Evolutionary conservation across 2,888 invertebrate genomes (phyloP).

Genomic region (Siphlonurus alternatus): DNA sequence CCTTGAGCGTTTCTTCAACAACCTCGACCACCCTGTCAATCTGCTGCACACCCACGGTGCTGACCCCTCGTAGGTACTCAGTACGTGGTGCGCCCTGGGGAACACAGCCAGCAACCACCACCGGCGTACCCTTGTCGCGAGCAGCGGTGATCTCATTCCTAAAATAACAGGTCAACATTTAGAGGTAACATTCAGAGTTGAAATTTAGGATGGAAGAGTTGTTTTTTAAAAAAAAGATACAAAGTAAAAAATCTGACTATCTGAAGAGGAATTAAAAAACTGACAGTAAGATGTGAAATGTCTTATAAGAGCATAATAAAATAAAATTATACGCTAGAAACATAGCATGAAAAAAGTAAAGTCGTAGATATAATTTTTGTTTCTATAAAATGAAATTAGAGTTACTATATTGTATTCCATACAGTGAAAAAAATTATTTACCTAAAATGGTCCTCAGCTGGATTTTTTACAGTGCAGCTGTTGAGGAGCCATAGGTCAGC

Average conservation of each 20-base stretch:
- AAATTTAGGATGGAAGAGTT: background rate
- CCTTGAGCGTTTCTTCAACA: slow-evolving; percentile 94
- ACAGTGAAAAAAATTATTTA: slow-evolving; percentile 22
- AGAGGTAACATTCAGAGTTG: too few species aligned
- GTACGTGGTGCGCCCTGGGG: slow-evolving; percentile 81
- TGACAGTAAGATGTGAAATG: too few species aligned
- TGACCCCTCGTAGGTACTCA: slow-evolving; percentile 53
- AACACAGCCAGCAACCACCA: slow-evolving; percentile 96
- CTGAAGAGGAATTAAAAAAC: too few species aligned
- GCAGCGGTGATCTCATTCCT: slow-evolving; percentile 44
- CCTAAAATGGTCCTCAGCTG: slow-evolving; percentile 88
- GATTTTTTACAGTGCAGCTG: slow-evolving; percentile 96
- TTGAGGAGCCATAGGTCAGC: slow-evolving; percentile 94
- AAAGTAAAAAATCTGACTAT: too few species aligned
- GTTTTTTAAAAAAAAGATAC: too few species aligned
- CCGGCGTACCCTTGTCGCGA: slow-evolving; percentile 51
- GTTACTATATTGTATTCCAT: too few species aligned
- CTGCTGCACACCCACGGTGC: slow-evolving; percentile 95
- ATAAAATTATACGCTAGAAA: too few species aligned
- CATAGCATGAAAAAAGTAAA: too few species aligned
- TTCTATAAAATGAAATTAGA: too few species aligned
- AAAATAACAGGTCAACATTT: too few species aligned
- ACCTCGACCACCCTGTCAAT: slow-evolving; percentile 95
- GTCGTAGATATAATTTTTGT: too few species aligned
- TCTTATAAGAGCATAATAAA: too few species aligned